Conservation (phyloP, 2,888 invertebrate genomes). For the Protonemura montana region DNA sequence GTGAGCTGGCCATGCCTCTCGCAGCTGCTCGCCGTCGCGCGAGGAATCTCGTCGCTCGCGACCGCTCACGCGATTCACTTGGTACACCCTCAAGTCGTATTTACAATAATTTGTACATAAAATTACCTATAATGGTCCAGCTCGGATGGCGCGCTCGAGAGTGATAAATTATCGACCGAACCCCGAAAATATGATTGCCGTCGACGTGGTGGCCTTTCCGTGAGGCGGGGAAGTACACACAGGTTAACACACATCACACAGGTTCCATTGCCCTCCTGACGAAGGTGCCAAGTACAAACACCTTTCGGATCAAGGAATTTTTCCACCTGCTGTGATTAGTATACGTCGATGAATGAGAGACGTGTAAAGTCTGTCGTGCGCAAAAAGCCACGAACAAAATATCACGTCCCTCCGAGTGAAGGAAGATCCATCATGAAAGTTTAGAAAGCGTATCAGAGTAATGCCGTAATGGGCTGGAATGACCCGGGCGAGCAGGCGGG, state of each 20-base stretch:
- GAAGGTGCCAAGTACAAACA: slow-evolving; percentile 34
- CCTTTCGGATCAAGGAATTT: slow-evolving; percentile 22
- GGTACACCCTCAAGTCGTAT: slow-evolving; percentile 38
- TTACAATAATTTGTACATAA: slow-evolving; percentile 39
- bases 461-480: slow-evolving; percentile 26
- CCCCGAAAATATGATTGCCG: slow-evolving; percentile 16
- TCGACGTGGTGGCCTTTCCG: not conserved
- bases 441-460: not conserved
- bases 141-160: not conserved
- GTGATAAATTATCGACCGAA: slow-evolving; percentile 22
- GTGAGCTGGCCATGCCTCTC: slow-evolving; percentile 28
- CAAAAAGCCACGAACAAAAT: slow-evolving; percentile 4
- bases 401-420: slow-evolving; percentile 1
- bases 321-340: slow-evolving; percentile 40
- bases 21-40: not conserved
- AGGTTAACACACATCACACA: not conserved
- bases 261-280: slow-evolving; percentile 27
- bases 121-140: slow-evolving; percentile 38
- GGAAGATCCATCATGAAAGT: slow-evolving; percentile 30
- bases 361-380: slow-evolving; percentile 22
- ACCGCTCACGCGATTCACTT: slow-evolving; percentile 19
- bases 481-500: slow-evolving; percentile 38
- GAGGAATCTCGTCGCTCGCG: not conserved
- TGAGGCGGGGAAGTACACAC: not conserved
- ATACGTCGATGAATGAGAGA: slow-evolving; percentile 33